phyloP scores from a whole-genome alignment of 1,140 invertebrate genomes.

The Zeugodacus cucurbitae region DNA sequence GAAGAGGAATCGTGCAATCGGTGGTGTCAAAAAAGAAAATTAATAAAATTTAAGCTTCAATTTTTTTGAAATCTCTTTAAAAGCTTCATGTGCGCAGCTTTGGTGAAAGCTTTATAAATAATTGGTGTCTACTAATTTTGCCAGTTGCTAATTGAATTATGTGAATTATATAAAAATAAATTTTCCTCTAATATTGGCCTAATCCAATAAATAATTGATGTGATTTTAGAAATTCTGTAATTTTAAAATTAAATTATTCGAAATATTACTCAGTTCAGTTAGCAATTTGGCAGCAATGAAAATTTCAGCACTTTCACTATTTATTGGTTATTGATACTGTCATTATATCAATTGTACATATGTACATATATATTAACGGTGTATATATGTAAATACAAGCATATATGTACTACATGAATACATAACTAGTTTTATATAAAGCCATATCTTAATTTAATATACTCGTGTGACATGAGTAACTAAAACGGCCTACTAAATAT shows the following conservation, averaged over 20 bases:
- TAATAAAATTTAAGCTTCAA: neutral
- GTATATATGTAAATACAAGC: neutral
- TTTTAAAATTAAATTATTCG: too few species aligned
- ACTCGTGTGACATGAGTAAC: neutral
- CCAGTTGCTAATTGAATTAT: neutral
- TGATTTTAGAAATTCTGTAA: too few species aligned
- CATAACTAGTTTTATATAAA: neutral
- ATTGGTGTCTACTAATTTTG: neutral
- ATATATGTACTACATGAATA: neutral
- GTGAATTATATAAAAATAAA: neutral
- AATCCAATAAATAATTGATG: too few species aligned
- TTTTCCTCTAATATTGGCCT: too few species aligned
- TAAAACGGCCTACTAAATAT: slow-evolving; percentile 38
- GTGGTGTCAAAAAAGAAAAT: neutral
- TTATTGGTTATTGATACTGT: neutral
- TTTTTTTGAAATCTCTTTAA: too few species aligned
- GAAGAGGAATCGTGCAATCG: slow-evolving; percentile 21
- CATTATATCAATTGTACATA: neutral
- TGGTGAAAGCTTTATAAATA: neutral
- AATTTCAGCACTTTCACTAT: neutral
- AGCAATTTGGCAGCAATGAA: neutral
- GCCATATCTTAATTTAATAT: neutral
- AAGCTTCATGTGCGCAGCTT: neutral
- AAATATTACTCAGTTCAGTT: neutral
- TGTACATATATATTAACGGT: neutral